Conservation (phyloP, 2,888 invertebrate species). For the Coronaproctus castanopsis region DNA sequence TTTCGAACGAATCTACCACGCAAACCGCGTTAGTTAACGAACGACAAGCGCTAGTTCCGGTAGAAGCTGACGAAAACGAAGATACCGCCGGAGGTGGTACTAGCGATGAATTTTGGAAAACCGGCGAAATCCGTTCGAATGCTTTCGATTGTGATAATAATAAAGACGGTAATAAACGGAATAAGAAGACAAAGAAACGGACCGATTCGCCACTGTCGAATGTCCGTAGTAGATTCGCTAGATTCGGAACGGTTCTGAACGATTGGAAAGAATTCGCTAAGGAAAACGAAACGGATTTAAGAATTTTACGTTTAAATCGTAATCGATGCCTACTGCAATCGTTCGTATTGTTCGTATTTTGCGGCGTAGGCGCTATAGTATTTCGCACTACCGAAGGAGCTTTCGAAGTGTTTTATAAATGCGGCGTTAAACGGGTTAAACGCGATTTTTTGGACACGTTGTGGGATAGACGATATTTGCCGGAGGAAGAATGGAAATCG, state of each 20-base stretch:
- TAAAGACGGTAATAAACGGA: slow-evolving; percentile 8
- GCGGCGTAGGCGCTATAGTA: slow-evolving; percentile 57
- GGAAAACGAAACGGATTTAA: slow-evolving; percentile 34
- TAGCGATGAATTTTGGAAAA: slow-evolving; percentile 17
- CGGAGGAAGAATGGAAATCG: slow-evolving; percentile 78
- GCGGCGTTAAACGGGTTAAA: slow-evolving; percentile 67
- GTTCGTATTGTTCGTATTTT: slow-evolving; percentile 45
- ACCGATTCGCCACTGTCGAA: no score
- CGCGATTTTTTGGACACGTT: slow-evolving; percentile 64
- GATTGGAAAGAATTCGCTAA: slow-evolving; percentile 27
- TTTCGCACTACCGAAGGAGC: slow-evolving; percentile 67
- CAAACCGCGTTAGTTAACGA: background rate
- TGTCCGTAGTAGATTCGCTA: background rate
- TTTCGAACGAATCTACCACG: background rate
- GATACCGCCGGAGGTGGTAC: background rate
- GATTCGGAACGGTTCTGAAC: slow-evolving; percentile 6
- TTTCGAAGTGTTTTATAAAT: slow-evolving; percentile 69
- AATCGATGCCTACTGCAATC: slow-evolving; percentile 48
- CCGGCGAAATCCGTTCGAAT: background rate
- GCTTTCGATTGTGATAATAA: slow-evolving; percentile 6
- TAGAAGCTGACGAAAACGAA: background rate
- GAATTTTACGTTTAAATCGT: slow-evolving; percentile 33
- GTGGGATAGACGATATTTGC: slow-evolving; percentile 49
- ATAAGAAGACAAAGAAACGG: background rate
- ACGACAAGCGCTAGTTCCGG: background rate